Conservation (phyloP, 2,797 vertebrate genomes). For the Sebastes miniatus region DNA sequence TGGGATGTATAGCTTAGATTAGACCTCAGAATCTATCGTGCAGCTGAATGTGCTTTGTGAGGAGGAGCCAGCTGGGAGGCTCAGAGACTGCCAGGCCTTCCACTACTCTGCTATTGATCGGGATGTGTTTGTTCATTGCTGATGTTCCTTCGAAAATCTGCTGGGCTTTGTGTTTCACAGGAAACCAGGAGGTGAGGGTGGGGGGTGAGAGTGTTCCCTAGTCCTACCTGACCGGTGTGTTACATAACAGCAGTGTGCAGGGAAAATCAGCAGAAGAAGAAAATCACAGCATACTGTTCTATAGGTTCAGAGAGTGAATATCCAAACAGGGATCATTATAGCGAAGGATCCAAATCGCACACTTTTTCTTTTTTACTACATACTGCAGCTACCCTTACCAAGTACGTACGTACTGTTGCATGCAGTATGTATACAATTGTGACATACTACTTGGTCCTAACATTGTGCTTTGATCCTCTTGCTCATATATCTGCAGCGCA, state of each 20-base stretch:
- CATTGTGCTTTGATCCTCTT: no score
- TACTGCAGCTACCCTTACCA: no score
- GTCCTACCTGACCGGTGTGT: slow-evolving; percentile 1
- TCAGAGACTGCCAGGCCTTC: slow-evolving; percentile 21
- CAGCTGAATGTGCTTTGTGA: slow-evolving; percentile 14
- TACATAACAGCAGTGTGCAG: slow-evolving; percentile 10
- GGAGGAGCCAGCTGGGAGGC: neutral
- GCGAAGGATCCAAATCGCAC: no score
- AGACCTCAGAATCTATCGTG: slow-evolving; percentile 10
- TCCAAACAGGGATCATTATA: neutral
- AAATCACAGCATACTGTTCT: neutral
- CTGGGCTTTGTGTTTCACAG: slow-evolving; percentile 48
- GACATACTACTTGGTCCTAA: no score
- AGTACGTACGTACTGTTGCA: no score
- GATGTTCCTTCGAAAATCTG: slow-evolving; percentile 64
- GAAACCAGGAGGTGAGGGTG: neutral
- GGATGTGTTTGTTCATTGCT: slow-evolving; percentile 56
- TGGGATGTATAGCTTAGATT: slow-evolving; percentile 5
- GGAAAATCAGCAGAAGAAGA: neutral
- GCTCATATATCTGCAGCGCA: no score
- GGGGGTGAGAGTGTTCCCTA: neutral
- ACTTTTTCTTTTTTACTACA: no score
- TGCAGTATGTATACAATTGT: no score
- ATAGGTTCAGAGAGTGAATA: neutral
- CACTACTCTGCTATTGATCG: slow-evolving; percentile 56